Evolutionary conservation across 1,140 invertebrate species (phyloP).

Genomic region (Diachasmimorpha longicaudata): DNA sequence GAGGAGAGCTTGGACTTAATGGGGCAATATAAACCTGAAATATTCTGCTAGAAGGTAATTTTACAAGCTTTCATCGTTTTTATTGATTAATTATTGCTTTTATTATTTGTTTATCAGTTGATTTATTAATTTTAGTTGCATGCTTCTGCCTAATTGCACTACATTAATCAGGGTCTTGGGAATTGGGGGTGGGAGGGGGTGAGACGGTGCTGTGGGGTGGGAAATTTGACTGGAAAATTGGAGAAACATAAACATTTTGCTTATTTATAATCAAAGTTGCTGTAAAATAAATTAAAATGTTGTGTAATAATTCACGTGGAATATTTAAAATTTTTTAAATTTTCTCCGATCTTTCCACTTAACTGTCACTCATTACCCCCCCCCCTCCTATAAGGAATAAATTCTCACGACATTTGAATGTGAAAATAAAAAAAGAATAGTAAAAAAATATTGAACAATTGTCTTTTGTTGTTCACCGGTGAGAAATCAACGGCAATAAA

Average conservation of each 20-base stretch:
- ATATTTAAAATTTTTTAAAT: no score
- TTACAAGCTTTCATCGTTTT: slow-evolving; percentile 49
- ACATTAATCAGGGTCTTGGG: not conserved
- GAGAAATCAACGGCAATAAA: not conserved
- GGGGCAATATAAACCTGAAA: slow-evolving; percentile 83
- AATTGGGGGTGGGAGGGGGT: not conserved
- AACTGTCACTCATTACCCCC: not conserved
- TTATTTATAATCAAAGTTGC: no score
- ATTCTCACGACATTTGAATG: not conserved
- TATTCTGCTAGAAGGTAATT: slow-evolving; percentile 81
- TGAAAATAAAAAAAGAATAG: not conserved
- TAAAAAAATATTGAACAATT: not conserved
- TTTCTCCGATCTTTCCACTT: no score
- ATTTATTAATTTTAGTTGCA: slow-evolving; percentile 19
- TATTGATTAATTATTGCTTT: slow-evolving; percentile 38
- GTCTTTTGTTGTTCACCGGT: not conserved
- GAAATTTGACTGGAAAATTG: not conserved
- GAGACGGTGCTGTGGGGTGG: not conserved
- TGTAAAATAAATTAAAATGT: no score
- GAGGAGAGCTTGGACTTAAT: slow-evolving; percentile 83
- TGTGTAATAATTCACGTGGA: no score
- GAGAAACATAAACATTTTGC: no score
- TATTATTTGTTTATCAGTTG: not conserved
- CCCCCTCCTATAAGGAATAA: not conserved
- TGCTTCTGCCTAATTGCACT: slow-evolving; percentile 5